A percentile compares a stretch with the other conserved stretches of the same genome.
Conservation (phyloP, 2,888 invertebrate species). For the Aethes cnicana region DNA sequence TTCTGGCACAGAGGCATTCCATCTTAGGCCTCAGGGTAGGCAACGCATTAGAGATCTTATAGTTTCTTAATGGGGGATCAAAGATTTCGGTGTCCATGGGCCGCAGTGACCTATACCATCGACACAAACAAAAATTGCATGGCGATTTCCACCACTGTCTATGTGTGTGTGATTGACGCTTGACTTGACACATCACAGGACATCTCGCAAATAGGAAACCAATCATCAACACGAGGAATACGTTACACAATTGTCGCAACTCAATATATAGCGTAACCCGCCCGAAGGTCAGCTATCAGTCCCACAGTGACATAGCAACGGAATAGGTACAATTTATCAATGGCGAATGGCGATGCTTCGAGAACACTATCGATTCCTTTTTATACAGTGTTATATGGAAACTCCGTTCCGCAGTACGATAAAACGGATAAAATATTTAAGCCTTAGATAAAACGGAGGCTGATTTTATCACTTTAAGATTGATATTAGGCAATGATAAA, state of each 20-base stretch:
- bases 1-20: no score
- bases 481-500: slow-evolving; percentile 1
- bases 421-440: slow-evolving; percentile 18
- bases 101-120: no score
- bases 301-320: slow-evolving; percentile 40
- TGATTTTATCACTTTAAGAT: slow-evolving; percentile 8
- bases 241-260: slow-evolving; percentile 13
- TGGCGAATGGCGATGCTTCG: slow-evolving; percentile 31
- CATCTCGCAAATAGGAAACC: neutral
- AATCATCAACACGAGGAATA: slow-evolving; percentile 14
- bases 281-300: slow-evolving; percentile 40
- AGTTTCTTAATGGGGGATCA: no score
- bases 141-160: no score
- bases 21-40: no score
- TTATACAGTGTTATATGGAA: slow-evolving; percentile 12
- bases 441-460: slow-evolving; percentile 13
- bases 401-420: slow-evolving; percentile 18
- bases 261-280: slow-evolving; percentile 30
- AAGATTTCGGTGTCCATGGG: no score
- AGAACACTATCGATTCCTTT: slow-evolving; percentile 14
- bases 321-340: slow-evolving; percentile 33
- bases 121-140: no score
- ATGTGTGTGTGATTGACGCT: no score
- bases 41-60: no score
- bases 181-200: neutral